These are phyloP conservation scores for Acrocephalus kingi DNA, from an alignment of 2,113 vertebrate species.

Conservation along the genomic window DNA sequence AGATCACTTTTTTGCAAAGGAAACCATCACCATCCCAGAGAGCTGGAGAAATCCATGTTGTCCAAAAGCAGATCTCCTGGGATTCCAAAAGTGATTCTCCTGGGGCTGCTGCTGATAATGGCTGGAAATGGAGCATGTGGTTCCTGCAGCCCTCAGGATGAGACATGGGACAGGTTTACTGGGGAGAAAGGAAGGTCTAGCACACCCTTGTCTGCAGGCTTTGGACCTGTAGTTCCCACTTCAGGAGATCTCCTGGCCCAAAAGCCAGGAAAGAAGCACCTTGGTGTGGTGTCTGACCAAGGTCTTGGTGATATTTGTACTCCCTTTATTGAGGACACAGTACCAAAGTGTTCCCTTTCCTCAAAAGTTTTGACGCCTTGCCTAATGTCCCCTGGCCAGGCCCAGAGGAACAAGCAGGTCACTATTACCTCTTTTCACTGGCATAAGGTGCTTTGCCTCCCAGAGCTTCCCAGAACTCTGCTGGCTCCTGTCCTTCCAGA, in stretches of 20 bases:
- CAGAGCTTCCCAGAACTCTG: conserved; percentile 87
- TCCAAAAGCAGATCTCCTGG: neutral
- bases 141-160: neutral
- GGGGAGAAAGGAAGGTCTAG: neutral
- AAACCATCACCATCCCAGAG: neutral
- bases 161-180: neutral
- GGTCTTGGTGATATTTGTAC: fast-evolving
- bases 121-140: neutral
- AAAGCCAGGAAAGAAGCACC: neutral
- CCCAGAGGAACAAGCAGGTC: neutral
- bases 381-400: neutral
- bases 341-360: neutral
- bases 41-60: neutral
- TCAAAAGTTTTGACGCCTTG: neutral
- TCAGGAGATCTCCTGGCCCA: neutral
- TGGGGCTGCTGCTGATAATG: neutral
- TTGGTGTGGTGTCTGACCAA: neutral
- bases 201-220: neutral
- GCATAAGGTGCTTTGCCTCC: conserved; percentile 88
- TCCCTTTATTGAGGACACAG: neutral
- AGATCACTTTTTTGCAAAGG: neutral
- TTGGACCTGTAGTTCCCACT: neutral
- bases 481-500: conserved; percentile 88
- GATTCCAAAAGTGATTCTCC: too few species aligned
- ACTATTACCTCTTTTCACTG: conserved; percentile 83